A percentile compares a stretch with the other conserved stretches of the same genome.
These are phyloP conservation scores for Typhlichthys subterraneus DNA, from an alignment of 2,797 vertebrate genomes.

Conservation along the genomic window DNA sequence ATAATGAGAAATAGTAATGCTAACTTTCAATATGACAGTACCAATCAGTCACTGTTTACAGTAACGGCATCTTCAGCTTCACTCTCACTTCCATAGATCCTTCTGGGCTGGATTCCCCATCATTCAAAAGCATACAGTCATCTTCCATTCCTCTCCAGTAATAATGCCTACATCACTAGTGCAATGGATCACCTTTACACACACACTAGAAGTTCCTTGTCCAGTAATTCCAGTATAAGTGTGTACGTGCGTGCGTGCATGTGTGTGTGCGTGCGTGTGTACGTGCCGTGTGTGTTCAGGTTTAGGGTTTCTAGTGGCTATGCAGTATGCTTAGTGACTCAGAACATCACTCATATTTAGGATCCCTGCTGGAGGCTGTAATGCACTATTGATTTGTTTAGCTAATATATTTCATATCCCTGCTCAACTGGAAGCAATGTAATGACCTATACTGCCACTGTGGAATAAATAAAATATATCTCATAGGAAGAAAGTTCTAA, in stretches of 20 bases:
- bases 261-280: constrained; percentile 20
- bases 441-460: constrained; percentile 26
- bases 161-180: constrained; percentile 57
- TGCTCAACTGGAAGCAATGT: constrained; percentile 26
- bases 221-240: neutral
- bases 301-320: constrained; percentile 38
- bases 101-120: constrained; percentile 13
- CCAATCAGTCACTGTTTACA: constrained; percentile 2
- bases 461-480: constrained; percentile 18
- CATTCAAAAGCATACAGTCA: constrained; percentile 22
- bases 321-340: constrained; percentile 35
- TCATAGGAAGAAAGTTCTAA: neutral
- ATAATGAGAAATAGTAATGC: constrained; percentile 10
- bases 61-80: constrained; percentile 5
- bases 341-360: constrained; percentile 60
- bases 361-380: constrained; percentile 50
- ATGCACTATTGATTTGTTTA: constrained; percentile 77
- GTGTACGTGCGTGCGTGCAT: constrained; percentile 5
- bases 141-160: constrained; percentile 36
- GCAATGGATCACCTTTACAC: constrained; percentile 54
- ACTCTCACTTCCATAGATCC: constrained; percentile 9
- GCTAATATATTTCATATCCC: constrained; percentile 59
- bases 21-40: neutral
- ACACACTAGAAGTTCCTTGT: neutral
- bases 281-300: constrained; percentile 17